phyloP scores from a whole-genome alignment of 2,888 invertebrate species.

The Allygus modestus region DNA sequence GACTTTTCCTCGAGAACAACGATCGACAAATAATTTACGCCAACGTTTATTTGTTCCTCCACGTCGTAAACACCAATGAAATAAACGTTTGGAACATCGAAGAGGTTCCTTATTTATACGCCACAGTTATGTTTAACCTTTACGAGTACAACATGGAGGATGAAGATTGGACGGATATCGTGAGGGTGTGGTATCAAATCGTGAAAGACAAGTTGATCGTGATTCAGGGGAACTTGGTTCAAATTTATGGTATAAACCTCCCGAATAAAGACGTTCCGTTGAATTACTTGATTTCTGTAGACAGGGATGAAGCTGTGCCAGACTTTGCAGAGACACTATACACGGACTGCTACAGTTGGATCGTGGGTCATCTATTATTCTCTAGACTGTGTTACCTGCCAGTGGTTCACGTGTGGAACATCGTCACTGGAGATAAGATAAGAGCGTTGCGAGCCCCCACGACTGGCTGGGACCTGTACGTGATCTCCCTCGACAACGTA shows the following conservation, averaged over 20 bases:
- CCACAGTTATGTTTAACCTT: constrained; percentile 38
- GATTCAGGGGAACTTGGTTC: constrained; percentile 46
- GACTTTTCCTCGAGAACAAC: constrained; percentile 47
- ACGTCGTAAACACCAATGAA: constrained; percentile 40
- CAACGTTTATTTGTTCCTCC: constrained; percentile 40
- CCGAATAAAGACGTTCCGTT: constrained; percentile 2
- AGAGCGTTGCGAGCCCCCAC: constrained; percentile 43
- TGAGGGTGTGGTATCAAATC: constrained; percentile 51
- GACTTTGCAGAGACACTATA: constrained; percentile 32
- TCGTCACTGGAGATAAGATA: constrained; percentile 28
- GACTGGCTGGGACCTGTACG: constrained; percentile 41
- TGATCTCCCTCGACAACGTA: constrained; percentile 21
- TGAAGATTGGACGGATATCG: constrained; percentile 50
- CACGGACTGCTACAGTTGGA: constrained; percentile 56
- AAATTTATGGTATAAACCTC: constrained; percentile 19
- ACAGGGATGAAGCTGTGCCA: constrained; percentile 19
- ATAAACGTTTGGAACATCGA: constrained; percentile 46
- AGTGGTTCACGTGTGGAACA: constrained; percentile 47
- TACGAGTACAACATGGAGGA: constrained; percentile 56
- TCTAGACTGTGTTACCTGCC: constrained; percentile 50
- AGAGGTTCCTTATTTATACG: constrained; percentile 32
- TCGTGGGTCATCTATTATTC: constrained; percentile 40
- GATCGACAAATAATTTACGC: constrained; percentile 52
- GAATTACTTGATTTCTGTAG: constrained; percentile 35
- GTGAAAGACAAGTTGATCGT: constrained; percentile 43